phyloP scores from a whole-genome alignment of 1,140 invertebrate genomes.

The Popillia japonica region DNA sequence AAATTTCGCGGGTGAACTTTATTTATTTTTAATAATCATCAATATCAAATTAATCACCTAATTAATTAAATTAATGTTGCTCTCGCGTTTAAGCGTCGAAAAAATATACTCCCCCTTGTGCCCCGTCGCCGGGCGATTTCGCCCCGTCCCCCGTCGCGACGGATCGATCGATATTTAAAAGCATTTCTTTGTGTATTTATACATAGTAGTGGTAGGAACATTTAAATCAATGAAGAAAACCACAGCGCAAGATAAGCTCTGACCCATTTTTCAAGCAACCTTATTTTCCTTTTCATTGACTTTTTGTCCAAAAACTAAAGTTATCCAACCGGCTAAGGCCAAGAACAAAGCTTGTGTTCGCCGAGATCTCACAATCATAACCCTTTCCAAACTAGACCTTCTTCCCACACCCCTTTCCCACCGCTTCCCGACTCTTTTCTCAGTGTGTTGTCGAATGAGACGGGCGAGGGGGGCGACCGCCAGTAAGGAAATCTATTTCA shows the following conservation, averaged over 20 bases:
- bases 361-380: slow-evolving; percentile 1
- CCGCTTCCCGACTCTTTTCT: neutral
- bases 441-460: neutral
- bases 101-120: no score
- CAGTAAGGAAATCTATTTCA: neutral
- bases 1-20: no score
- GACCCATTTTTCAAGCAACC: slow-evolving; percentile 32
- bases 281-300: slow-evolving; percentile 31
- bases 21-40: no score
- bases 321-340: slow-evolving; percentile 23
- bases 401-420: neutral
- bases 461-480: no score
- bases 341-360: slow-evolving; percentile 20
- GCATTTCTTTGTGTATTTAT: slow-evolving; percentile 25
- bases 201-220: neutral
- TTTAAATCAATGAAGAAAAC: slow-evolving; percentile 27
- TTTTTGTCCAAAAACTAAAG: slow-evolving; percentile 31
- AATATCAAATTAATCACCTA: no score
- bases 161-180: slow-evolving; percentile 17
- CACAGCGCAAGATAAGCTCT: slow-evolving; percentile 9
- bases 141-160: neutral
- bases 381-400: neutral
- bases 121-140: no score
- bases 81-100: no score
- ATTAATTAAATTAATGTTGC: no score